Conservation (phyloP, 2,113 vertebrate species). For the Tinamus guttatus region DNA sequence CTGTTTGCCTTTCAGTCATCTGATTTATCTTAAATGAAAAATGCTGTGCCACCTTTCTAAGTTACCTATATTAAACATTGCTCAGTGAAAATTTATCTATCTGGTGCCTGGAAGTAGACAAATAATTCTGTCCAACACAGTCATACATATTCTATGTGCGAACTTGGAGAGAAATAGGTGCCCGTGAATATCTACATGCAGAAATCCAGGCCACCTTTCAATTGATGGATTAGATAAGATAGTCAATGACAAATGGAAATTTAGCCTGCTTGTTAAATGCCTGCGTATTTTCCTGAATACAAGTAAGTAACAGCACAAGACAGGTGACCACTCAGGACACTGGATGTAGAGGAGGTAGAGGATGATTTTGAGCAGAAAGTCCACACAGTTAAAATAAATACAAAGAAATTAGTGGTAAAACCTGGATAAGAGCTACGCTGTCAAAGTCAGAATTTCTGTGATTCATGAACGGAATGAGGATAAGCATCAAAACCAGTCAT, state of each 20-base stretch:
- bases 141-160: not conserved
- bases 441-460: not conserved
- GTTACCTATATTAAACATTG: not conserved
- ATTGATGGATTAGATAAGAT: not conserved
- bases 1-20: not conserved
- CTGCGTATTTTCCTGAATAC: not conserved
- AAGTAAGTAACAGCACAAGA: not conserved
- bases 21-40: not conserved
- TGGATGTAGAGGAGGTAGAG: not conserved
- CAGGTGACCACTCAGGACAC: not conserved
- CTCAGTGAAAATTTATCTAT: not conserved
- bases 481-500: not conserved
- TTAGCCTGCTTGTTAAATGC: not conserved
- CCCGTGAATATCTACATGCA: rapidly evolving
- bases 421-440: not conserved
- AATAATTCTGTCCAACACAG: not conserved
- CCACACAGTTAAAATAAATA: not conserved
- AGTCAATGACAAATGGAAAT: not conserved
- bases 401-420: not conserved
- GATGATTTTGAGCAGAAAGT: not conserved
- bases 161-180: not conserved
- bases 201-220: not conserved
- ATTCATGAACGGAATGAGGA: not conserved
- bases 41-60: not conserved
- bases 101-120: not conserved